These are phyloP conservation scores for Malurus leucopterus DNA, from an alignment of 2,797 vertebrate genomes.

Conservation along the genomic window DNA sequence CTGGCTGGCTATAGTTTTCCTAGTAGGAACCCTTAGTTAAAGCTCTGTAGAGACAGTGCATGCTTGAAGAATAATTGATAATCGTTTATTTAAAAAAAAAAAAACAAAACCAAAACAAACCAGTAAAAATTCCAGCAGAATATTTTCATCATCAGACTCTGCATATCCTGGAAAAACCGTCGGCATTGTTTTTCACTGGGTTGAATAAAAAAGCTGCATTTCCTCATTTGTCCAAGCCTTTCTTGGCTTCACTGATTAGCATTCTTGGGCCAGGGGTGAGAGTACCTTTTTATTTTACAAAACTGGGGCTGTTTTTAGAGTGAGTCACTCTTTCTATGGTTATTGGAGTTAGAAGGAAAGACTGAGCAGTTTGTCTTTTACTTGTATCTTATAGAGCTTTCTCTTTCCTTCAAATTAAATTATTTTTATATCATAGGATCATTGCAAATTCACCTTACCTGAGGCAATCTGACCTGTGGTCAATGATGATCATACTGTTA, in stretches of 20 bases:
- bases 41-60: background rate
- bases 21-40: background rate
- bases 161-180: background rate
- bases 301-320: background rate
- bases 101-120: no score
- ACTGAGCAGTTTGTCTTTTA: background rate
- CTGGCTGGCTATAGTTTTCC: background rate
- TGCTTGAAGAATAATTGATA: background rate
- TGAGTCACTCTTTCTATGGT: fast-evolving
- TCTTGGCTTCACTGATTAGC: background rate
- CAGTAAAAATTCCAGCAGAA: background rate
- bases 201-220: background rate
- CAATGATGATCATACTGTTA: background rate
- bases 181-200: background rate
- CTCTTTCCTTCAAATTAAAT: background rate
- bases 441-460: background rate
- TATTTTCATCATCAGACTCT: background rate
- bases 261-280: background rate
- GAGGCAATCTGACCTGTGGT: background rate
- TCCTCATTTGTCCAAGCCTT: background rate
- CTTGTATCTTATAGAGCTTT: background rate
- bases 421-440: constrained; percentile 5
- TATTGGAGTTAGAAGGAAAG: background rate
- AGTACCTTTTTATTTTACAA: background rate
- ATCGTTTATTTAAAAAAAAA: background rate